A percentile compares a stretch with the other conserved stretches of the same genome.
These are phyloP conservation scores for Synchiropus splendidus DNA, from an alignment of 2,113 vertebrate genomes.

Conservation along the genomic window DNA sequence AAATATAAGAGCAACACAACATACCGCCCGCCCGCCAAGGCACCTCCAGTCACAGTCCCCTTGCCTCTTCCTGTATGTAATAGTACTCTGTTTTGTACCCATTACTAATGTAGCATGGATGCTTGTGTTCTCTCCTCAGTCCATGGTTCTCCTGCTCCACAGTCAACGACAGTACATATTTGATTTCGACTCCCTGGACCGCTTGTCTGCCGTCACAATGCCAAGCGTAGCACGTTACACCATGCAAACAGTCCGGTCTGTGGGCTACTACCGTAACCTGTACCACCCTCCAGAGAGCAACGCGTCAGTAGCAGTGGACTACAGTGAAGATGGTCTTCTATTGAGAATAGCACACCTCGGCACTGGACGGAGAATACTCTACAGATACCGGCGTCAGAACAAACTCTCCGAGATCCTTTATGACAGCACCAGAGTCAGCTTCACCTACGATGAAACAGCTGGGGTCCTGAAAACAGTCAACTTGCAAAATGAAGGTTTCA, in stretches of 20 bases:
- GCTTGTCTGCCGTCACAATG: conserved; percentile 92
- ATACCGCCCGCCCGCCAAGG: no score
- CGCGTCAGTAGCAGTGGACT: conserved; percentile 91
- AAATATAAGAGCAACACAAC: no score
- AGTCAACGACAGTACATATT: conserved; percentile 98
- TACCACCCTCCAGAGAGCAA: conserved; percentile 97
- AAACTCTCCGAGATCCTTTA: conserved; percentile 91
- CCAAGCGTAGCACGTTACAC: conserved; percentile 94
- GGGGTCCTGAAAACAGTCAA: conserved; percentile 96
- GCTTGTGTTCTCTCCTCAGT: conserved; percentile 62
- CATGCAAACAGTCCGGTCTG: conserved; percentile 94
- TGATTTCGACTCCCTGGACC: conserved; percentile 86
- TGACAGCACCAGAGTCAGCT: conserved; percentile 92
- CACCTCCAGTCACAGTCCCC: no score
- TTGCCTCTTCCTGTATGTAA: no score
- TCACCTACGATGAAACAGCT: conserved; percentile 92
- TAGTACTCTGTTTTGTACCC: no score
- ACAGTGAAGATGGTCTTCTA: conserved; percentile 91
- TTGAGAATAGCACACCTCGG: conserved; percentile 85
- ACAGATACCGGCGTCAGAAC: conserved; percentile 88
- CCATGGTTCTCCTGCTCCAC: conserved; percentile 94
- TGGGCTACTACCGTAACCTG: conserved; percentile 95
- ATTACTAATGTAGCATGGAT: no score
- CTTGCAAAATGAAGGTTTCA: conserved; percentile 94
- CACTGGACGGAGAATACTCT: conserved; percentile 85